Conservation (phyloP, 2,113 vertebrate genomes). For the Lasiurus borealis region DNA sequence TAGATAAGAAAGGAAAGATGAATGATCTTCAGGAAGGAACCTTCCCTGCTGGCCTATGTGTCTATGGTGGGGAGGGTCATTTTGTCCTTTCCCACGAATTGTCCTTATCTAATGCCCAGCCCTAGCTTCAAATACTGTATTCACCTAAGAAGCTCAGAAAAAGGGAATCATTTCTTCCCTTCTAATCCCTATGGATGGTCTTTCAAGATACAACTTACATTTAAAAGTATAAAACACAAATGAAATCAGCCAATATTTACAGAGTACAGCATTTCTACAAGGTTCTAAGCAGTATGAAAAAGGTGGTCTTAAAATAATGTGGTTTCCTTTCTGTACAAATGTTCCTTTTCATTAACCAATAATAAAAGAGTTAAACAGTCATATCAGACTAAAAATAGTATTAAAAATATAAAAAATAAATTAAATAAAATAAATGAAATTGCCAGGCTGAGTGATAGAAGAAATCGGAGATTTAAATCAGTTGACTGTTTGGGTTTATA, state of each 20-base stretch:
- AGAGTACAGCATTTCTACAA: not conserved
- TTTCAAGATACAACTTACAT: not conserved
- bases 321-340: not conserved
- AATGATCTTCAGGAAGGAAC: not conserved
- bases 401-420: not conserved
- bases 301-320: not conserved
- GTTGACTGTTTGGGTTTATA: not conserved
- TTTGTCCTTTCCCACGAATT: not conserved
- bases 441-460: not conserved
- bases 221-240: not conserved
- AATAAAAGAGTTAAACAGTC: not conserved
- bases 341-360: not conserved
- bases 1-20: not conserved
- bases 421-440: not conserved
- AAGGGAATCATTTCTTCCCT: not conserved
- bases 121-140: not conserved
- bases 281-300: not conserved
- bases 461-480: not conserved
- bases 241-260: not conserved
- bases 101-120: not conserved
- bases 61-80: accelerated
- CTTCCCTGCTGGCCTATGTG: not conserved
- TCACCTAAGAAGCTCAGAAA: not conserved
- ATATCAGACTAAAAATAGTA: not conserved
- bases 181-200: not conserved